A percentile compares a stretch with the other conserved stretches of the same genome.
Evolutionary conservation across 2,888 invertebrate species (phyloP).

Genomic region (Petrolisthes manimaculis): DNA sequence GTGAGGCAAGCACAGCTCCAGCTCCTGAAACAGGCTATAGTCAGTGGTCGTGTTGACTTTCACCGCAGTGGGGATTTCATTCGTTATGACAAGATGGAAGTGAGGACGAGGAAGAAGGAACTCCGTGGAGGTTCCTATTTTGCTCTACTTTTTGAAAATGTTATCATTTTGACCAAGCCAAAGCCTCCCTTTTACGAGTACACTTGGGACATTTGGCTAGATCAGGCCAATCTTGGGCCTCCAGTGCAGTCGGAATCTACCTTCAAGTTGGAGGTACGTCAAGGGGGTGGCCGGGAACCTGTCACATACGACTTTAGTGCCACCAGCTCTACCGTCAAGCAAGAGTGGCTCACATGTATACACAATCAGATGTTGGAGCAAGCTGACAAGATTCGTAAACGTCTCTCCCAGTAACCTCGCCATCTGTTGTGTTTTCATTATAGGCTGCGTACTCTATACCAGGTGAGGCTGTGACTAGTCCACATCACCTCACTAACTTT

Average conservation of each 20-base stretch:
- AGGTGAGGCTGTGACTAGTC: too few species aligned
- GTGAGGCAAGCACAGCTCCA: conserved; percentile 34
- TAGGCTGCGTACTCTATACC: too few species aligned
- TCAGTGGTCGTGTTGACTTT: conserved; percentile 48
- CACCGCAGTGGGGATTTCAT: conserved; percentile 51
- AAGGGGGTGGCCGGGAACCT: conserved; percentile 44
- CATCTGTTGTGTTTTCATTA: too few species aligned
- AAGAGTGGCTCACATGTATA: conserved; percentile 36
- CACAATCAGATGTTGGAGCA: conserved; percentile 46
- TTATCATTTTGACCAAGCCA: conserved; percentile 48
- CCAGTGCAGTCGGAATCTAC: conserved; percentile 23
- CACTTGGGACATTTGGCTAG: conserved; percentile 56
- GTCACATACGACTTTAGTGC: conserved; percentile 50
- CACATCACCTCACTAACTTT: too few species aligned
- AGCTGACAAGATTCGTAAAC: conserved; percentile 34
- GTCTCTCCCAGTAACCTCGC: too few species aligned
- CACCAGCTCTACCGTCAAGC: conserved; percentile 1
- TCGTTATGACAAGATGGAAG: conserved; percentile 42
- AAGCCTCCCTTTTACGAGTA: conserved; percentile 55
- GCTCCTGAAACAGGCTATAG: conserved; percentile 40
- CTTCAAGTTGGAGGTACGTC: conserved; percentile 57
- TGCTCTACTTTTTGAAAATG: conserved; percentile 53
- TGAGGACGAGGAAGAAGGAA: conserved; percentile 30
- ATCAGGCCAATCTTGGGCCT: conserved; percentile 57
- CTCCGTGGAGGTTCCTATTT: conserved; percentile 33